A percentile compares a stretch with the other conserved stretches of the same genome.
These are phyloP conservation scores for Daptonema setosum DNA, from an alignment of 2,888 invertebrate genomes.

Conservation along the genomic window DNA sequence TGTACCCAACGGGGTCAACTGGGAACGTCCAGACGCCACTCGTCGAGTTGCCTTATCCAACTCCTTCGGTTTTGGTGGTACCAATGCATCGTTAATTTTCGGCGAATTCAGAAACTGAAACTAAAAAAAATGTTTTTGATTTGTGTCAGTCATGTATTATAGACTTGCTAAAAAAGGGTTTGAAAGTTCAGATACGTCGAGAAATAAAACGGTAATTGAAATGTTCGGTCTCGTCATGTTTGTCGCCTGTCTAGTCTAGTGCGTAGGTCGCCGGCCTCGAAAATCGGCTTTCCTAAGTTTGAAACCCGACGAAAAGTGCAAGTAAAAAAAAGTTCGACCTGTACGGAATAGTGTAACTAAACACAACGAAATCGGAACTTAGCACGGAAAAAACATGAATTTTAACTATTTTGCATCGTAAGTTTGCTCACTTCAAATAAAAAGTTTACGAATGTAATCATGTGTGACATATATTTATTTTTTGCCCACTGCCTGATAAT, in stretches of 20 bases:
- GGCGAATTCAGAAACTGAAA: constrained; percentile 14
- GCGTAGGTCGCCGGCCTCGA: no score
- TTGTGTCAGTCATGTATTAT: no score
- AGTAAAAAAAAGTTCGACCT: no score
- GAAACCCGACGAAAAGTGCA: not conserved
- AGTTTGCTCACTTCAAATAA: not conserved
- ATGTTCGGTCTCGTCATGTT: no score
- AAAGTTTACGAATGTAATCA: not conserved
- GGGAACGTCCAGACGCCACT: constrained; percentile 45
- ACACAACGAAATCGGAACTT: no score
- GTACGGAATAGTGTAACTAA: no score
- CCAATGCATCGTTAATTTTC: constrained; percentile 67
- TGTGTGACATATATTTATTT: not conserved
- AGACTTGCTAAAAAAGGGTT: no score
- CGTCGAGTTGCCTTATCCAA: constrained; percentile 59
- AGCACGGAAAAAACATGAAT: no score
- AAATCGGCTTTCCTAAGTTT: not conserved
- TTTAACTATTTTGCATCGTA: not conserved
- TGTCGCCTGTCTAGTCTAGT: no score
- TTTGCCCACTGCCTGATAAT: no score
- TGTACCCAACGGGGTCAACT: constrained; percentile 69
- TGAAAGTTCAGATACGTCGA: no score
- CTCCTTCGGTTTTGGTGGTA: constrained; percentile 96
- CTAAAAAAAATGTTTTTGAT: no score
- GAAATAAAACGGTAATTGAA: not conserved